Base-by-base conservation (phyloP, 2,797 vertebrate genomes). In the Scolopax rusticola region DNA sequence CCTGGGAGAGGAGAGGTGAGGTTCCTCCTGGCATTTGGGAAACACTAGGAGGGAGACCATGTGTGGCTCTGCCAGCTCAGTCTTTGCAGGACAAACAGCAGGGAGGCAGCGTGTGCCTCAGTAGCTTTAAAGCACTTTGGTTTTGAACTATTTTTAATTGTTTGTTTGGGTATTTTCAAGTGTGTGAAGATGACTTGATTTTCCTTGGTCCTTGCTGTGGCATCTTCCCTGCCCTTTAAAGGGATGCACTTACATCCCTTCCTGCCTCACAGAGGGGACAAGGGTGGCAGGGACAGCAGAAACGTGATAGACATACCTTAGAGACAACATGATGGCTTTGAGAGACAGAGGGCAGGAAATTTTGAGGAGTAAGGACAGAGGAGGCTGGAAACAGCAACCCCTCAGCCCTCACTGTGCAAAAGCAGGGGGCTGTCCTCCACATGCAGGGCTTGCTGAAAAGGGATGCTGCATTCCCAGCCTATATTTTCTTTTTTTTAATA, bases 401-500 rank as follows among this genome's bases (percentile, higher is more conserved):
- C 45, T 16, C 5, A 1, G 54, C 30, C 6, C 68, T 43, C 1
- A 0, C 86, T 78, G 60, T 51, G 75, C 82, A 59, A n/a, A 36
- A 27, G 70, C 60, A 1, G 11, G 51, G 53, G 32, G 67, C 15
- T 47, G 70, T 84, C 56, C 89, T 83, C 33, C 65, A 19, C 51
- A 9, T 0, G 1, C 61, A 25, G 69, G 23, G 63, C 74, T 93
- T 65, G 91, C 77, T 81, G 84, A 14, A 45, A 78, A 57, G 79
- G 76, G 56, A 53, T 84, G 88, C 45, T 79, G 86, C 88, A 51
- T 76, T 83, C 94, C 79, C 68, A 36, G 90, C 70, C 24, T 27
- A 15, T 41, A 64, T 76, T 74, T 73, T 65, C 70, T 28, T 65
- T 89, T 65, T 89, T 84, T 87, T 51, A 63, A 94, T 92, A 96